Evolutionary conservation across 2,888 invertebrate species (phyloP).

Genomic region (Drosophila cracens): DNA sequence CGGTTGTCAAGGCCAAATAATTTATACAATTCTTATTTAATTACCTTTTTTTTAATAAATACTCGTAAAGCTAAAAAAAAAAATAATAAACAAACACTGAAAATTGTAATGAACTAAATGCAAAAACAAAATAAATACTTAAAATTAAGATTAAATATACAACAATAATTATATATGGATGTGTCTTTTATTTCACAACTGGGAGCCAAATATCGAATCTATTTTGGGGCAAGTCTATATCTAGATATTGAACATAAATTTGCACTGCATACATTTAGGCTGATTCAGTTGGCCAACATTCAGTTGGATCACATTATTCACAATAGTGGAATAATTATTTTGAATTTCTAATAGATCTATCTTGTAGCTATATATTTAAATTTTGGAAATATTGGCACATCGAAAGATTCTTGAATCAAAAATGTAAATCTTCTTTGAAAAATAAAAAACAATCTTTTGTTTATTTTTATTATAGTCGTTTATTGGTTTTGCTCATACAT

Average conservation of each 20-base stretch:
- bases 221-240: not conserved
- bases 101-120: constrained; percentile 52
- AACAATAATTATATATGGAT: constrained; percentile 48
- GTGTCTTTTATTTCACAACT: not conserved
- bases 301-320: not conserved
- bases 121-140: constrained; percentile 46
- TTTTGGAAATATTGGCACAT: not conserved
- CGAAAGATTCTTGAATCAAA: not conserved
- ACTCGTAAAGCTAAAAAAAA: constrained; percentile 47
- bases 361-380: not conserved
- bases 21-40: constrained; percentile 58
- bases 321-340: not conserved
- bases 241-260: not conserved
- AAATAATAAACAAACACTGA: constrained; percentile 21
- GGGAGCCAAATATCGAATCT: not conserved
- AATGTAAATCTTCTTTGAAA: not conserved
- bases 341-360: not conserved
- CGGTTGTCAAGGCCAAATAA: constrained; percentile 68
- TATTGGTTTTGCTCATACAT: constrained; percentile 55
- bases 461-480: constrained; percentile 41
- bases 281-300: not conserved
- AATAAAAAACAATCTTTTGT: not conserved
- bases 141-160: constrained; percentile 51
- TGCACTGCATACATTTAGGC: constrained; percentile 19
- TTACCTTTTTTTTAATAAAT: constrained; percentile 44